Evolutionary conservation across 2,797 vertebrate species (phyloP).

Genomic region (Tenualosa thibaudeaui): DNA sequence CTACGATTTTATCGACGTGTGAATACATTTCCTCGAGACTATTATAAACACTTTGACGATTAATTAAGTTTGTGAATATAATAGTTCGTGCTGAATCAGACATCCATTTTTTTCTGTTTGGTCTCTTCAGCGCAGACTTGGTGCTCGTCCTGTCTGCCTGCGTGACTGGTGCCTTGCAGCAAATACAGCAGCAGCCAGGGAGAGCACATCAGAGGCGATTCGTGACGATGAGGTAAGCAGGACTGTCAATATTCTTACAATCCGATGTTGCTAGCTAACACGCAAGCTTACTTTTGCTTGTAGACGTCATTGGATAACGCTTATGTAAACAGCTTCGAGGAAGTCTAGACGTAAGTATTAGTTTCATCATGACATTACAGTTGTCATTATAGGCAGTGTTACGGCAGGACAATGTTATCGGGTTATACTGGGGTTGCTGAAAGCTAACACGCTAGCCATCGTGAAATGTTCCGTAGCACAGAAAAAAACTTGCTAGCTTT

Average conservation of each 20-base stretch:
- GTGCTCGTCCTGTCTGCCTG: slow-evolving; percentile 20
- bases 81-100: neutral
- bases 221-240: slow-evolving; percentile 24
- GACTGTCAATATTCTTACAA: slow-evolving; percentile 8
- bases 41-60: neutral
- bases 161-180: slow-evolving; percentile 22
- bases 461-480: slow-evolving; percentile 5
- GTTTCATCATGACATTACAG: neutral
- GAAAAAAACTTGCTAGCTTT: slow-evolving; percentile 16
- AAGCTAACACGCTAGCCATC: slow-evolving; percentile 17
- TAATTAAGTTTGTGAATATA: neutral
- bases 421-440: neutral
- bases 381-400: neutral
- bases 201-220: slow-evolving; percentile 22
- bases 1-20: slow-evolving; percentile 8
- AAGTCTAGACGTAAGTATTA: slow-evolving; percentile 5
- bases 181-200: neutral
- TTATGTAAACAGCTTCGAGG: neutral
- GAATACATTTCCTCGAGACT: neutral
- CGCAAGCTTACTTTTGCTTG: slow-evolving; percentile 6
- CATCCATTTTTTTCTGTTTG: slow-evolving; percentile 6
- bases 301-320: slow-evolving; percentile 3
- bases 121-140: neutral
- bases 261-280: slow-evolving; percentile 2
- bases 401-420: neutral